Evolutionary conservation across 2,797 vertebrate genomes (phyloP).

Genomic region (Phaenicophaeus curvirostris): DNA sequence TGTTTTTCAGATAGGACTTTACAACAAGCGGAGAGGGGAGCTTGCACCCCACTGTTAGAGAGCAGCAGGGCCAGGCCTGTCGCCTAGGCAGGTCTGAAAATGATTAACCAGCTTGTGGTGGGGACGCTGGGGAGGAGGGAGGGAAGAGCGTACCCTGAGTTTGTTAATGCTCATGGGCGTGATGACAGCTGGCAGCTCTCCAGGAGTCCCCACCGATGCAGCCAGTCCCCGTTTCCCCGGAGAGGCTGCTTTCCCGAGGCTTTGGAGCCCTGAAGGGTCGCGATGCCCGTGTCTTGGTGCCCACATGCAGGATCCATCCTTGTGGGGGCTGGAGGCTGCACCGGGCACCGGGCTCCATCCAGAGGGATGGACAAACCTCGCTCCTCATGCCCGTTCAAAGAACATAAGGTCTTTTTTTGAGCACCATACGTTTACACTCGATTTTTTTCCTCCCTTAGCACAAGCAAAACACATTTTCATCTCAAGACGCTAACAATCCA

Average conservation of each 20-base stretch:
- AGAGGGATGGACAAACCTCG: neutral
- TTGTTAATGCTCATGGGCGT: neutral
- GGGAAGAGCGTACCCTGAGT: neutral
- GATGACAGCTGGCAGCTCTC: neutral
- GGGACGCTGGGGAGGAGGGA: neutral
- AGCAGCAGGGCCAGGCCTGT: neutral
- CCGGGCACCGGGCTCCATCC: neutral
- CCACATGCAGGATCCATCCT: rapidly evolving
- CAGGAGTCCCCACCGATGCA: neutral
- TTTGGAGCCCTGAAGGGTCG: neutral
- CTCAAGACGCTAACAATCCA: neutral
- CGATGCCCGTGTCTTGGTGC: too few relatives aligned
- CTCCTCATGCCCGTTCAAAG: neutral
- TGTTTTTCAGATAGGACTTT: neutral
- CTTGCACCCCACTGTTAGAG: neutral
- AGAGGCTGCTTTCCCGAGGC: neutral
- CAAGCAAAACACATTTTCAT: neutral
- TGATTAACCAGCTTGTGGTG: rapidly evolving
- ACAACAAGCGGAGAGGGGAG: neutral
- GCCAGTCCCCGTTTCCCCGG: neutral
- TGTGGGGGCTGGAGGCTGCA: rapidly evolving
- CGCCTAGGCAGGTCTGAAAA: neutral
- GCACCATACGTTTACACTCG: neutral
- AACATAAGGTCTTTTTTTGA: neutral
- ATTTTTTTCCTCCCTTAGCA: neutral